phyloP scores from a whole-genome alignment of 2,888 invertebrate species.

The Mesorhabditis sp. region DNA sequence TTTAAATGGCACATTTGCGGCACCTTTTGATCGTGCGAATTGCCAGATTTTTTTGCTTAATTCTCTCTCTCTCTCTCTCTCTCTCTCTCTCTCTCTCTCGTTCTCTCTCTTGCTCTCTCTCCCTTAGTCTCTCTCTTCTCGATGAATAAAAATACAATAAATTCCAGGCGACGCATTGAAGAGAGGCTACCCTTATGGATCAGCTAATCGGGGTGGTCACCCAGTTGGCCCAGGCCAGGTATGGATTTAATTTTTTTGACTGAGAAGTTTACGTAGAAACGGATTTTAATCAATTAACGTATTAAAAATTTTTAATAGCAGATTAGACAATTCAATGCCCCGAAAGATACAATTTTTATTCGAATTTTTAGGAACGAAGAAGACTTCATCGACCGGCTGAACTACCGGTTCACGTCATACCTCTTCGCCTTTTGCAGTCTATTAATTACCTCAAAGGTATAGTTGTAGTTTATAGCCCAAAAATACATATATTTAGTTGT shows the following conservation, averaged over 20 bases:
- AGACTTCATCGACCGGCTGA: conserved; percentile 61
- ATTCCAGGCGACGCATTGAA: conserved; percentile 8
- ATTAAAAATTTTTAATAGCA: too few relatives aligned
- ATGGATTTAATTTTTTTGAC: conserved; percentile 6
- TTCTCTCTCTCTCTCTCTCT: conserved; percentile 7
- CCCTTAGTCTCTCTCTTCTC: conserved; percentile 7
- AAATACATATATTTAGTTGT: conserved; percentile 21
- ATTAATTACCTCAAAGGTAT: conserved; percentile 47
- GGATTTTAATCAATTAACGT: too few relatives aligned
- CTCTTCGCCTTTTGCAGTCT: conserved; percentile 59
- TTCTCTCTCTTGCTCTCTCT: too few relatives aligned
- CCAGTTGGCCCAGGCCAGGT: conserved; percentile 14
- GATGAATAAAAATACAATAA: neutral
- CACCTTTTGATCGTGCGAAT: too few relatives aligned
- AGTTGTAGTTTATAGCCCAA: conserved; percentile 14
- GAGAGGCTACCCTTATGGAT: conserved; percentile 20
- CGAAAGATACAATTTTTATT: neutral
- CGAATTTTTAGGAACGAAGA: conserved; percentile 45
- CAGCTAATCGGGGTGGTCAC: conserved; percentile 20
- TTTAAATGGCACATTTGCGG: too few relatives aligned
- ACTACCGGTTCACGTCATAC: conserved; percentile 60
- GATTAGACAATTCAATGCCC: too few relatives aligned
- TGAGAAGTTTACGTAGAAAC: too few relatives aligned
- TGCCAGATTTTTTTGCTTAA: neutral
- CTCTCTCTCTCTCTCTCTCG: neutral